Evolutionary conservation across 2,113 vertebrate genomes (phyloP).

Genomic region (Ceratotherium simum): DNA sequence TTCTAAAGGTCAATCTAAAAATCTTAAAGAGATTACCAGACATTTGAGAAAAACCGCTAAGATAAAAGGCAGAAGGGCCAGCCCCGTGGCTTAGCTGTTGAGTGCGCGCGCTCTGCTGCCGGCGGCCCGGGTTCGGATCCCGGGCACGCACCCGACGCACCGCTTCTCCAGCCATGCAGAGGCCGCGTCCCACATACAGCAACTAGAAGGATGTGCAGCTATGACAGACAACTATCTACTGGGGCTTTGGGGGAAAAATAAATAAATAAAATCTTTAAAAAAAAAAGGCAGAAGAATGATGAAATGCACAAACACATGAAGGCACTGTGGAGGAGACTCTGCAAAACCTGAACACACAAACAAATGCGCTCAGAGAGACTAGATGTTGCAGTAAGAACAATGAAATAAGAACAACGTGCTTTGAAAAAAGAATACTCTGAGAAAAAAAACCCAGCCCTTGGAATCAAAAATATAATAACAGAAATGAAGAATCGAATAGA

Average conservation of each 20-base stretch:
- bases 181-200: no score
- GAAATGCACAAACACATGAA: background rate
- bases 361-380: background rate
- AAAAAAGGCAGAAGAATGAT: background rate
- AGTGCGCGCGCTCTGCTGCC: no score
- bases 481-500: background rate
- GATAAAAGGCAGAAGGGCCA: background rate
- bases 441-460: background rate
- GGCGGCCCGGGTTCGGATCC: no score
- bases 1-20: background rate
- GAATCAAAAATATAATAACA: background rate
- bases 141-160: no score
- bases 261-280: no score
- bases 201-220: no score
- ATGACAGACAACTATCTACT: no score
- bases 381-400: background rate
- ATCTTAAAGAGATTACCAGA: background rate
- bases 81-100: no score
- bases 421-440: background rate
- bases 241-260: no score
- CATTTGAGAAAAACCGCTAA: background rate
- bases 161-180: no score
- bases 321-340: background rate
- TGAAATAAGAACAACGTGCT: background rate
- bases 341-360: background rate